phyloP scores from a whole-genome alignment of 2,888 invertebrate genomes.

The Geophilus truncorum region DNA sequence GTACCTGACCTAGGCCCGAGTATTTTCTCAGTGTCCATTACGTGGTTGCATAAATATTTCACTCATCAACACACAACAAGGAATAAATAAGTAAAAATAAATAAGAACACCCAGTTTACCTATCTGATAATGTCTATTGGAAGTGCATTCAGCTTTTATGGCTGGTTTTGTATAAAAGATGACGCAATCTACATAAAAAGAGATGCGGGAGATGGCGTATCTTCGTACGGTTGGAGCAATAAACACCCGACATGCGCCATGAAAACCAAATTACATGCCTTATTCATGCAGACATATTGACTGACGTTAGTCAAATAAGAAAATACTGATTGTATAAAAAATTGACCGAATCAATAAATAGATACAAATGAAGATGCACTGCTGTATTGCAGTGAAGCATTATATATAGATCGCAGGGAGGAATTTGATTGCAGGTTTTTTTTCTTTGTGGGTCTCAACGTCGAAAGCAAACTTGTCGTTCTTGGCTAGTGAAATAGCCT shows the following conservation, averaged over 20 bases:
- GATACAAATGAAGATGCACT: too few relatives aligned
- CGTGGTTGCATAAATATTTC: background rate
- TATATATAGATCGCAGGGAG: background rate
- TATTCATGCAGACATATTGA: conserved; percentile 3
- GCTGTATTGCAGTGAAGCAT: too few relatives aligned
- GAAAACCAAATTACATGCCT: background rate
- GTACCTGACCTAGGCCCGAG: background rate
- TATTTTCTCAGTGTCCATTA: background rate
- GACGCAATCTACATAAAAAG: background rate
- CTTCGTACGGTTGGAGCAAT: background rate
- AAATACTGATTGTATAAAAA: background rate
- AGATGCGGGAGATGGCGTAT: background rate
- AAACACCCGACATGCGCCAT: background rate
- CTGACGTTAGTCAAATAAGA: background rate
- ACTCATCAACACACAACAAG: background rate
- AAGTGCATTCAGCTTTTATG: background rate
- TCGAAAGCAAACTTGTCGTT: background rate
- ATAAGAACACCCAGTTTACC: background rate
- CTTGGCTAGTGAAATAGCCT: conserved; percentile 4
- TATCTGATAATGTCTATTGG: background rate
- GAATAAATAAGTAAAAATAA: background rate
- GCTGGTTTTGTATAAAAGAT: background rate
- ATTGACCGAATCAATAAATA: background rate
- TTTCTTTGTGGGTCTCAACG: background rate
- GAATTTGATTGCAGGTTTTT: background rate